Evolutionary conservation across 2,797 vertebrate genomes (phyloP).

Genomic region (Gymnopithys bicolor): DNA sequence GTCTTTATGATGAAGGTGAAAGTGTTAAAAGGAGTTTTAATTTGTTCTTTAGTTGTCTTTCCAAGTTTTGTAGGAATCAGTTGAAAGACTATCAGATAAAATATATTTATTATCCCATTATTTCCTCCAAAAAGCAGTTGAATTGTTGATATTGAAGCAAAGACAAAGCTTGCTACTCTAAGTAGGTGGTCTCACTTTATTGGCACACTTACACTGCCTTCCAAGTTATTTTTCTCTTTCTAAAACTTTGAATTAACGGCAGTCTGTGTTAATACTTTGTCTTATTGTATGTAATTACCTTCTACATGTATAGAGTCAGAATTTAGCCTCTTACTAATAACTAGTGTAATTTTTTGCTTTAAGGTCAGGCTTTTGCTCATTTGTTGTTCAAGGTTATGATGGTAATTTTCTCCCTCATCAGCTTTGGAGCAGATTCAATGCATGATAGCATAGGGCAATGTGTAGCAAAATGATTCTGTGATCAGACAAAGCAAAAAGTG

Average conservation of each 20-base stretch:
- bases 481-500: background rate
- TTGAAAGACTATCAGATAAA: background rate
- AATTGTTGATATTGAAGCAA: background rate
- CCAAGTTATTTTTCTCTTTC: background rate
- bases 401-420: background rate
- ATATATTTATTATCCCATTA: background rate
- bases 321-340: background rate
- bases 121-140: background rate
- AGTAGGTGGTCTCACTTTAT: background rate
- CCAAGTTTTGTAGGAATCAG: background rate
- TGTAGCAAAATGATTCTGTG: background rate
- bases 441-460: background rate
- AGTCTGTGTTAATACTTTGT: background rate
- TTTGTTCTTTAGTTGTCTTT: background rate
- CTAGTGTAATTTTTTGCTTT: background rate
- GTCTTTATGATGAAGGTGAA: background rate
- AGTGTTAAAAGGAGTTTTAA: slow-evolving; percentile 12
- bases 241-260: background rate
- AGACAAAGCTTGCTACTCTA: background rate
- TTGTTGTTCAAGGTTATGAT: background rate
- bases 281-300: background rate
- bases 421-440: background rate
- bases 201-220: background rate
- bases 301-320: background rate
- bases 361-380: background rate